Evolutionary conservation across 2,888 invertebrate genomes (phyloP), one percentile per base, ranked within the genome.

Genomic region (Sesia bembeciformis): DNA sequence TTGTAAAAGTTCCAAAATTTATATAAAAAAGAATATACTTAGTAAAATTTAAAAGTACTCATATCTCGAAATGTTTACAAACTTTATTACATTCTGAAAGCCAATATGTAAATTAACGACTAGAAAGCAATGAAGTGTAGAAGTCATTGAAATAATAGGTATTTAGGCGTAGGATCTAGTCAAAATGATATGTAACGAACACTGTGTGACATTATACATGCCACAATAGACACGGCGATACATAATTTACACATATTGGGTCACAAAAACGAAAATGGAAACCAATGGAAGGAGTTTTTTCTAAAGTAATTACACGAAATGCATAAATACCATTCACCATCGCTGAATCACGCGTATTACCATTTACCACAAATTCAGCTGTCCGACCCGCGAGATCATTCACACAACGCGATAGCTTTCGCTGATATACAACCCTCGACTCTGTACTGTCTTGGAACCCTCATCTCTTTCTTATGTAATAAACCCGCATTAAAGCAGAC

Each of bases 141-240:
- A 42, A 42, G 6, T 46, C 5, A 23, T 8, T 46, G 46, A 46
- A 46, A 46, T 46, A 7, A 46, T 8, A n/a, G 46, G 23, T 23
- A n/a, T 46, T 46, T 8, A 46, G 23, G 46, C 23, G 23, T 8
- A 8, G 8, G 46, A 67, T 58, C 78, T 82, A 81, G 69, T 68
- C 53, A 76, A 84, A 81, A 82, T 84, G 83, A 84, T 83, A 84
- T 84, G 84, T 81, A 62, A 70, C 46, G 23, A n/a, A 46, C 46
- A 46, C 8, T 46, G 46, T 46, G 23, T 23, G 23, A 23, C 23
- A 23, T 23, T 23, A 23, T 23, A 23, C 23, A 23, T 23, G 2
- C 23, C 23, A 23, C 23, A 23, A 2, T 23, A 23, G 23, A 23
- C 23, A 23, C 23, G 2, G 23, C 23, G 23, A 23, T 23, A 23